Percentiles rank a stretch among this genome's conserved stretches.
Conservation (phyloP, 2,113 vertebrate genomes). For the Pachypanchax playfairii region DNA sequence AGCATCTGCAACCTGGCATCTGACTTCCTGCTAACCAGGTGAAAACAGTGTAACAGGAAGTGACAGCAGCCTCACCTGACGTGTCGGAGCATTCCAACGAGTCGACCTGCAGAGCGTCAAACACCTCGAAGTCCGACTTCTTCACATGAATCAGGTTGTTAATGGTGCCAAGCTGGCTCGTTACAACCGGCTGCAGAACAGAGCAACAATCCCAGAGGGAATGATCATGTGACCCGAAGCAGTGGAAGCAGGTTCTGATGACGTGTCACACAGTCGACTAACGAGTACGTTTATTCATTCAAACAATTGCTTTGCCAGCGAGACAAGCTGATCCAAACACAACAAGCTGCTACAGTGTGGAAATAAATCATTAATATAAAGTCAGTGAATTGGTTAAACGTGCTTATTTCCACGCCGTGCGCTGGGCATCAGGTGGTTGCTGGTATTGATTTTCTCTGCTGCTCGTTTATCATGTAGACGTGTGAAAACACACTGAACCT, state of each 20-base stretch:
- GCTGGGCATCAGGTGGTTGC: not conserved
- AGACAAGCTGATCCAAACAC: too few relatives aligned
- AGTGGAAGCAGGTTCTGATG: not conserved
- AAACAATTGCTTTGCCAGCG: too few relatives aligned
- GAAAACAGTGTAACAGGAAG: not conserved
- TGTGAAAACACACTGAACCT: not conserved
- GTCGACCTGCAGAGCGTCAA: constrained; percentile 94
- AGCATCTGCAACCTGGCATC: too few relatives aligned
- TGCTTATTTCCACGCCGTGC: not conserved
- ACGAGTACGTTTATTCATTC: too few relatives aligned
- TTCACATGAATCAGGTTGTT: constrained; percentile 97
- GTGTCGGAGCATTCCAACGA: constrained; percentile 95
- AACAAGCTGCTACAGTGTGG: too few relatives aligned
- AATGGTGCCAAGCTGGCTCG: constrained; percentile 96
- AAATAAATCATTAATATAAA: too few relatives aligned
- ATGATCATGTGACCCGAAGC: not conserved
- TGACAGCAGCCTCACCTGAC: constrained; percentile 74
- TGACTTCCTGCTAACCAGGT: not conserved
- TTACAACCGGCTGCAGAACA: constrained; percentile 87
- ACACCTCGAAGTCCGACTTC: constrained; percentile 98
- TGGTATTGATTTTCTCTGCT: not conserved
- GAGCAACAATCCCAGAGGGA: not conserved
- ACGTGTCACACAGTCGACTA: too few relatives aligned
- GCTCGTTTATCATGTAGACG: not conserved
- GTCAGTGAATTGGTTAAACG: too few relatives aligned